These are phyloP conservation scores for Agonopterix arenella DNA, from an alignment of 2,888 invertebrate genomes.

Conservation along the genomic window DNA sequence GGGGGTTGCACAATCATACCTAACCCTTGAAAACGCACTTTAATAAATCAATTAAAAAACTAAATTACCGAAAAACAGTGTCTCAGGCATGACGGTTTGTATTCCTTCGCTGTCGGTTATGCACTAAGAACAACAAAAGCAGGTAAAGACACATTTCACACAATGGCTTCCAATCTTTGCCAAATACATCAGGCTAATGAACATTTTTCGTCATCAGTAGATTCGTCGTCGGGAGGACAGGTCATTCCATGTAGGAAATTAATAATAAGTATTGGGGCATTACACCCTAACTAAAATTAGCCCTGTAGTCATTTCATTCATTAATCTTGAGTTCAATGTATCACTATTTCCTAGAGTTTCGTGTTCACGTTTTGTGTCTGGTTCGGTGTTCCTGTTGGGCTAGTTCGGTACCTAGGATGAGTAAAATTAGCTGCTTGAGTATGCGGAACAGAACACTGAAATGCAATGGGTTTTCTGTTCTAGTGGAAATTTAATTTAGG, in stretches of 20 bases:
- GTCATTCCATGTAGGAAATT: conserved; percentile 23
- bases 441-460: no score
- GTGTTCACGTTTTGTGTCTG: background rate
- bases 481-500: no score
- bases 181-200: conserved; percentile 58
- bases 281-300: conserved; percentile 35
- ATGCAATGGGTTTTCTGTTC: no score
- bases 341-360: background rate
- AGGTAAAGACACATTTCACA: conserved; percentile 44
- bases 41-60: background rate
- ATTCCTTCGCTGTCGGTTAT: conserved; percentile 47
- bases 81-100: conserved; percentile 55
- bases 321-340: conserved; percentile 23
- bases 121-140: conserved; percentile 44
- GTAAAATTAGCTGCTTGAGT: no score
- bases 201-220: conserved; percentile 31
- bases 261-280: conserved; percentile 30
- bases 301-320: conserved; percentile 23
- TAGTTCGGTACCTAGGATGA: no score
- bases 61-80: conserved; percentile 57
- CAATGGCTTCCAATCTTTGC: conserved; percentile 44
- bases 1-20: background rate
- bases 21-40: background rate
- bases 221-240: conserved; percentile 28
- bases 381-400: background rate